A percentile compares a stretch with the other conserved stretches of the same genome.
These are phyloP conservation scores for Jacana jacana DNA, from an alignment of 2,113 vertebrate genomes.

Conservation along the genomic window DNA sequence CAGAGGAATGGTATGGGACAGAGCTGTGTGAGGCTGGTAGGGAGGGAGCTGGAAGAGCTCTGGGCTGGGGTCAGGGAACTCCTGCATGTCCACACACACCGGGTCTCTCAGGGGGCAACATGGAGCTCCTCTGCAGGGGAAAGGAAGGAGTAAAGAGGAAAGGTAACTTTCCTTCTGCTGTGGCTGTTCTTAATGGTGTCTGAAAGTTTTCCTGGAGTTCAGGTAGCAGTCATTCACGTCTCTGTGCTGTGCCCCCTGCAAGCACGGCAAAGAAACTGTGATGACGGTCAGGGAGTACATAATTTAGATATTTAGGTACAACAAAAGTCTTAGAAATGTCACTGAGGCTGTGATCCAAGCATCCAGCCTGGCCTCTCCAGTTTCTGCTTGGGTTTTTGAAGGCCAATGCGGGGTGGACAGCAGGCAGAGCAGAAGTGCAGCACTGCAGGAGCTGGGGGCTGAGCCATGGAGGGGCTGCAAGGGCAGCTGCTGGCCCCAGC, in stretches of 20 bases:
- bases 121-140: fast-evolving
- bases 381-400: neutral
- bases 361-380: neutral
- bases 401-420: fast-evolving
- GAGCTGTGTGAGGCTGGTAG: fast-evolving
- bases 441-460: neutral
- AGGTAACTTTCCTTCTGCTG: neutral
- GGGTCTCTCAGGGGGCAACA: neutral
- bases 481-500: neutral
- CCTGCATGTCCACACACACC: fast-evolving
- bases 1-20: fast-evolving
- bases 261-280: neutral
- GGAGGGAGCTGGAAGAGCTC: neutral
- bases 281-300: fast-evolving
- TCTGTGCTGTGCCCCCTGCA: neutral
- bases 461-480: neutral
- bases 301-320: fast-evolving
- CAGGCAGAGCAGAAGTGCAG: neutral
- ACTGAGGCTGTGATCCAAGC: fast-evolving
- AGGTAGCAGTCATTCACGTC: fast-evolving
- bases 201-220: neutral
- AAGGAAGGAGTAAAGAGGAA: neutral
- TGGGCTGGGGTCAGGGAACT: neutral
- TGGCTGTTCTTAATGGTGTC: neutral
- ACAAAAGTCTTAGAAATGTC: neutral